These are phyloP conservation scores for Periophthalmus magnuspinnatus DNA, from an alignment of 2,797 vertebrate genomes.

Conservation along the genomic window DNA sequence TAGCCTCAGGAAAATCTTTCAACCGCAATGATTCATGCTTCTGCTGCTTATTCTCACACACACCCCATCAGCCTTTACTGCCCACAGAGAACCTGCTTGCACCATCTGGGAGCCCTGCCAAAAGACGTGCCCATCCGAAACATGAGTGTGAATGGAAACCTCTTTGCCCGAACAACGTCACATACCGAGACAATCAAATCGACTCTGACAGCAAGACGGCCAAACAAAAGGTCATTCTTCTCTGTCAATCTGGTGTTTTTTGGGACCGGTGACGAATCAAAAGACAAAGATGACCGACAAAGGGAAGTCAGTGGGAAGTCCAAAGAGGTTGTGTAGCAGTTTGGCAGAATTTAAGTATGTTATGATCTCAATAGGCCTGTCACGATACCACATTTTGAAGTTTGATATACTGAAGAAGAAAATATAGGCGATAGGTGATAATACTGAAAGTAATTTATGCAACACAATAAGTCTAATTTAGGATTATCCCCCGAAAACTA, in stretches of 20 bases:
- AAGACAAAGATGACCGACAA: conserved; percentile 55
- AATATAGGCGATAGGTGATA: no score
- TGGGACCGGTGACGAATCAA: conserved; percentile 60
- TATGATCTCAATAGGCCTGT: conserved; percentile 23
- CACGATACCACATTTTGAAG: no score
- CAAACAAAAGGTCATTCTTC: conserved; percentile 70
- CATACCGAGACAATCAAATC: conserved; percentile 72
- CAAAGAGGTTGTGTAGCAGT: conserved; percentile 44
- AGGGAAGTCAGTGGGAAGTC: conserved; percentile 43
- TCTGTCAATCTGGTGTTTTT: conserved; percentile 61
- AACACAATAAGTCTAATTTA: no score
- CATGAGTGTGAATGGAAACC: conserved; percentile 52
- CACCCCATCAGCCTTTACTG: conserved; percentile 42
- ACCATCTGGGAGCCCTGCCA: conserved; percentile 65
- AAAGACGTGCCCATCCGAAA: conserved; percentile 67
- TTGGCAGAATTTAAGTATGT: conserved; percentile 31
- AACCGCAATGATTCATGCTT: conserved; percentile 15
- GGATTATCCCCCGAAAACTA: no score
- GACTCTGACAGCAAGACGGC: conserved; percentile 68
- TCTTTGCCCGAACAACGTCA: conserved; percentile 39
- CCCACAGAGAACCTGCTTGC: conserved; percentile 54
- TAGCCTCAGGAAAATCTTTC: conserved; percentile 8
- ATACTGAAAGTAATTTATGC: no score
- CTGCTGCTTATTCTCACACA: conserved; percentile 38
- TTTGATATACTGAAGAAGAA: no score